Percentiles rank a stretch among this genome's conserved stretches.
Evolutionary conservation across 2,113 vertebrate species (phyloP).

Genomic region (Megaleporinus macrocephalus): DNA sequence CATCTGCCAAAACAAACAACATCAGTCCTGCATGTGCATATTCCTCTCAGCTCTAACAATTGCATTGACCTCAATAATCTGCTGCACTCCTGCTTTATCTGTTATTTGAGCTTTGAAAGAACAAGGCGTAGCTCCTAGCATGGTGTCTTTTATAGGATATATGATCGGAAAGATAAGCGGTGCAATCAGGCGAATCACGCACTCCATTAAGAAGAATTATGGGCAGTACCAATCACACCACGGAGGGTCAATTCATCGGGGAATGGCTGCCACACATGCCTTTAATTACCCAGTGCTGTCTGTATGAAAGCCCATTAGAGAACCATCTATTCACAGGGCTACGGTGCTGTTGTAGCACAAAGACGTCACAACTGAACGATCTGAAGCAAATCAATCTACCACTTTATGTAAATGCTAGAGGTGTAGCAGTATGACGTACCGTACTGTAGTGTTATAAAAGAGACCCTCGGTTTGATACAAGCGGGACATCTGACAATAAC

Average conservation of each 20-base stretch:
- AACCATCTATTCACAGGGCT: neutral
- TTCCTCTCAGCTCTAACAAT: neutral
- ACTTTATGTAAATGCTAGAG: no score
- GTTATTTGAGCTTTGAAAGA: neutral
- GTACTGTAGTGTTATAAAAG: no score
- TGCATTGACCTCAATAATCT: slow-evolving; percentile 1
- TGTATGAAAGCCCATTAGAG: slow-evolving; percentile 19
- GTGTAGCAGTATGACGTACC: no score
- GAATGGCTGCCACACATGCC: slow-evolving; percentile 26
- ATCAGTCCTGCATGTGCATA: neutral
- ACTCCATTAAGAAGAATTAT: slow-evolving; percentile 45
- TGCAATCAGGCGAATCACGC: slow-evolving; percentile 30
- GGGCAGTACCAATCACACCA: slow-evolving; percentile 24
- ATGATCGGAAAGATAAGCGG: slow-evolving; percentile 26
- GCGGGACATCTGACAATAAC: no score
- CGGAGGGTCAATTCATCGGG: neutral
- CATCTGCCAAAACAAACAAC: neutral
- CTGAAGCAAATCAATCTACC: neutral
- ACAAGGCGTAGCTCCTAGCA: neutral
- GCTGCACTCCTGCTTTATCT: neutral
- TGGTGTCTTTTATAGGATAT: neutral
- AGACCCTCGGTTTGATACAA: no score
- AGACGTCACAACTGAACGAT: neutral
- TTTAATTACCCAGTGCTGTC: slow-evolving; percentile 31
- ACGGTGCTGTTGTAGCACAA: neutral